Evolutionary conservation across 2,113 vertebrate species (phyloP).

Genomic region (Prinia subflava): DNA sequence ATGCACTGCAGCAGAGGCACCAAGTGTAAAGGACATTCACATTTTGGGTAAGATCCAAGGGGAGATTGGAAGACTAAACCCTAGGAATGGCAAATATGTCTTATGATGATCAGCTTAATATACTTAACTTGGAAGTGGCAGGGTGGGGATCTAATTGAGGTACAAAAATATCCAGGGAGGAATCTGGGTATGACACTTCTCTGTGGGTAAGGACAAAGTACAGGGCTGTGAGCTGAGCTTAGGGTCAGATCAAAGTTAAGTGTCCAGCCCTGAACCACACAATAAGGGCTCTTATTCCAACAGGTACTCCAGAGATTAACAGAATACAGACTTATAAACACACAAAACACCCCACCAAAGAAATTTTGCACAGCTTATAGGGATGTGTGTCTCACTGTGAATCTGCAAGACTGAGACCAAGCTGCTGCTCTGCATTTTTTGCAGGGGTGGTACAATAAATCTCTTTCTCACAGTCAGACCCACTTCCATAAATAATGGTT

Average conservation of each 20-base stretch:
- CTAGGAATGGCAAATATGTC: slow-evolving; percentile 50
- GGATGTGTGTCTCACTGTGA: neutral
- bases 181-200: neutral
- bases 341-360: neutral
- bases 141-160: slow-evolving; percentile 29
- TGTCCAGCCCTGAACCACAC: neutral
- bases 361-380: neutral
- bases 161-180: neutral
- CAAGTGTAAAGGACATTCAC: slow-evolving; percentile 19
- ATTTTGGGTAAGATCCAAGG: slow-evolving; percentile 58
- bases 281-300: neutral
- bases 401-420: neutral
- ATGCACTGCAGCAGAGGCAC: neutral
- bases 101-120: slow-evolving; percentile 49
- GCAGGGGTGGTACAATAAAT: neutral
- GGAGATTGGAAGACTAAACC: slow-evolving; percentile 48
- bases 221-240: neutral
- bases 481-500: neutral
- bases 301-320: neutral
- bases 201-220: neutral
- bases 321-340: neutral
- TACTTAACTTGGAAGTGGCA: slow-evolving; percentile 51
- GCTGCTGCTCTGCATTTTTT: neutral
- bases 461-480: neutral
- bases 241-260: neutral